Evolutionary conservation across 2,888 invertebrate genomes (phyloP).

Genomic region (Thalpophila matura): DNA sequence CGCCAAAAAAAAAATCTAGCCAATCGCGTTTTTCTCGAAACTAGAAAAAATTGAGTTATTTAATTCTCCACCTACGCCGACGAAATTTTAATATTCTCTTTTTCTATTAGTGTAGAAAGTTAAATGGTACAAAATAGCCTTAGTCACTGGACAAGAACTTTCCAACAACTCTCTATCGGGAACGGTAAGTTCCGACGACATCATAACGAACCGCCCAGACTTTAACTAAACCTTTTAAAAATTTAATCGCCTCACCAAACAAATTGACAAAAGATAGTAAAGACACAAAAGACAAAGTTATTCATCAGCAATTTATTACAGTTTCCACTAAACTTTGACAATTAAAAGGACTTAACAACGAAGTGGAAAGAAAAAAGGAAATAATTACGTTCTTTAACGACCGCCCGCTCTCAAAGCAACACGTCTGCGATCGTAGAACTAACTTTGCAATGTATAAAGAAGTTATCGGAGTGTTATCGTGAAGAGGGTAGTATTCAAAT

Average conservation of each 20-base stretch:
- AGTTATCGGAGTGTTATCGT: constrained; percentile 59
- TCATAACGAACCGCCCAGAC: constrained; percentile 13
- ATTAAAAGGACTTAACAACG: constrained; percentile 85
- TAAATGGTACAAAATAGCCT: too few species aligned
- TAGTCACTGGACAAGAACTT: too few species aligned
- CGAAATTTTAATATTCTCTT: too few species aligned
- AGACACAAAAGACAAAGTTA: constrained; percentile 49
- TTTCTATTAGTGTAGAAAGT: too few species aligned
- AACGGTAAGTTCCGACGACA: too few species aligned
- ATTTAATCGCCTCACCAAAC: constrained; percentile 29
- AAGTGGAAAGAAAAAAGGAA: constrained; percentile 77
- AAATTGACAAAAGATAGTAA: constrained; percentile 46
- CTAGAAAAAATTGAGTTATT: too few species aligned
- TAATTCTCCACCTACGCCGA: too few species aligned
- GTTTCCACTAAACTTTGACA: constrained; percentile 81
- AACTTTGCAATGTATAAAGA: constrained; percentile 68
- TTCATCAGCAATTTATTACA: constrained; percentile 73
- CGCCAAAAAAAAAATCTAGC: too few species aligned
- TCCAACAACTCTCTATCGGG: background rate
- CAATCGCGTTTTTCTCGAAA: too few species aligned
- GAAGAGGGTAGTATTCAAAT: constrained; percentile 45
- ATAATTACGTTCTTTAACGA: constrained; percentile 86
- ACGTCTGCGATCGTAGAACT: constrained; percentile 52
- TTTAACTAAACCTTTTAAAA: constrained; percentile 22
- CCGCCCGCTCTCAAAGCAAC: constrained; percentile 70